phyloP scores from a whole-genome alignment of 2,797 vertebrate genomes.

The Paratrypauchen microcephalus region DNA sequence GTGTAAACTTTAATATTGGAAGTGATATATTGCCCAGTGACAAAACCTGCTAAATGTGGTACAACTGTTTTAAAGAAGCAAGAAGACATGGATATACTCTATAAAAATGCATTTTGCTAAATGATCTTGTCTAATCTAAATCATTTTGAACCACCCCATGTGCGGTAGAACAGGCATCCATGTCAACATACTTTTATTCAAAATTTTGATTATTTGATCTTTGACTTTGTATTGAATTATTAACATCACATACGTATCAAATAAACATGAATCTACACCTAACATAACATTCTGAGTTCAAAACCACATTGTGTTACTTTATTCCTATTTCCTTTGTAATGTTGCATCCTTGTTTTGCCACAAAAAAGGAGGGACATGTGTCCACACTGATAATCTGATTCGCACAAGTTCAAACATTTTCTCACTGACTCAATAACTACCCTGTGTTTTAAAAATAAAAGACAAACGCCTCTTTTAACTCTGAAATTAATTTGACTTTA shows the following conservation, averaged over 20 bases:
- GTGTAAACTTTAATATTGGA: no score
- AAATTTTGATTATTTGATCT: no score
- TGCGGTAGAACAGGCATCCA: no score
- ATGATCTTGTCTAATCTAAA: no score
- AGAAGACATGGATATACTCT: no score
- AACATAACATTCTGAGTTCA: neutral
- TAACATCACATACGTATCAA: neutral
- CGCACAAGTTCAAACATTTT: slow-evolving; percentile 37
- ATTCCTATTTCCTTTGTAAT: neutral
- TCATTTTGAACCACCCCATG: no score
- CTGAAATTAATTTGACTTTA: slow-evolving; percentile 60
- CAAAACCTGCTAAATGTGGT: no score
- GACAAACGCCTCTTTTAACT: slow-evolving; percentile 53
- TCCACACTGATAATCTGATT: neutral
- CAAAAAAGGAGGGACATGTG: neutral
- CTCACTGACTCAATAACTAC: slow-evolving; percentile 53
- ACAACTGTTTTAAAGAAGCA: no score
- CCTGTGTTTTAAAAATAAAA: slow-evolving; percentile 4
- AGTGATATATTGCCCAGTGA: no score
- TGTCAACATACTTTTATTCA: no score
- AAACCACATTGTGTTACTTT: neutral
- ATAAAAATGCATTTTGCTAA: no score
- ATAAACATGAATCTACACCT: neutral
- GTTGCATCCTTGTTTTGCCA: neutral
- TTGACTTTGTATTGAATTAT: neutral